A percentile compares a stretch with the other conserved stretches of the same genome.
phyloP scores from a whole-genome alignment of 2,113 vertebrate species.

The Poeciliopsis turrubarensis region DNA sequence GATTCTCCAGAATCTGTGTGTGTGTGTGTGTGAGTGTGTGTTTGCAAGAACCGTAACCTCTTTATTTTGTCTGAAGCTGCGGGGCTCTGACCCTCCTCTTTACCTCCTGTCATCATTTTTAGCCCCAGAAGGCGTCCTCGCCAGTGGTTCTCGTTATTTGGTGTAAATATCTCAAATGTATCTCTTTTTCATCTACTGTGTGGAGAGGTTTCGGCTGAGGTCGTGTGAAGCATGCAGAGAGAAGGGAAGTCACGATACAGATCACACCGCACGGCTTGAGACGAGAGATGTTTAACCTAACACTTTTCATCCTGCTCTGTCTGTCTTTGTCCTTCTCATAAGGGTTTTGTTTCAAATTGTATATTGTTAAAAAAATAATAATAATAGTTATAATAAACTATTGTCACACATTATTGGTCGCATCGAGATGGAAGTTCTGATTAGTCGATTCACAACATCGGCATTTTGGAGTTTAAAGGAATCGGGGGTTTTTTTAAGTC shows the following conservation, averaged over 20 bases:
- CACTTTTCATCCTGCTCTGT: constrained; percentile 36
- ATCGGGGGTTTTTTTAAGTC: constrained; percentile 55
- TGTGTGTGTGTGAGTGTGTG: constrained; percentile 17
- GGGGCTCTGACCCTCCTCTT: constrained; percentile 19
- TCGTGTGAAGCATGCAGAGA: constrained; percentile 60
- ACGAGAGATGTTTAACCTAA: constrained; percentile 44
- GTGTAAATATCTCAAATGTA: constrained; percentile 67
- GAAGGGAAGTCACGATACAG: constrained; percentile 29
- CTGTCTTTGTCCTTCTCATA: constrained; percentile 40
- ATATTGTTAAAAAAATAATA: constrained; percentile 45
- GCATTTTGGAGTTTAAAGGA: constrained; percentile 48
- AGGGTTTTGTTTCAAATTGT: constrained; percentile 53
- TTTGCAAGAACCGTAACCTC: constrained; percentile 31
- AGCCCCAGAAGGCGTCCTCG: constrained; percentile 15
- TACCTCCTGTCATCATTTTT: constrained; percentile 27
- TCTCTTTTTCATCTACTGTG: constrained; percentile 53
- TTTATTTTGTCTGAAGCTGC: constrained; percentile 28
- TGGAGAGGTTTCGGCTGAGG: constrained; percentile 26
- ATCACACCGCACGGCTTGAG: constrained; percentile 40
- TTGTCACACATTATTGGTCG: constrained; percentile 55
- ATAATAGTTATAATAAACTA: constrained; percentile 34
- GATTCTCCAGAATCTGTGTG: constrained; percentile 33
- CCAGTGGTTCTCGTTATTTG: constrained; percentile 54
- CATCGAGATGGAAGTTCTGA: constrained; percentile 36
- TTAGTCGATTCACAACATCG: constrained; percentile 38